Percentiles rank a stretch among this genome's conserved stretches.
These are phyloP conservation scores for Stegastes partitus DNA, from an alignment of 2,113 vertebrate genomes.

Conservation along the genomic window DNA sequence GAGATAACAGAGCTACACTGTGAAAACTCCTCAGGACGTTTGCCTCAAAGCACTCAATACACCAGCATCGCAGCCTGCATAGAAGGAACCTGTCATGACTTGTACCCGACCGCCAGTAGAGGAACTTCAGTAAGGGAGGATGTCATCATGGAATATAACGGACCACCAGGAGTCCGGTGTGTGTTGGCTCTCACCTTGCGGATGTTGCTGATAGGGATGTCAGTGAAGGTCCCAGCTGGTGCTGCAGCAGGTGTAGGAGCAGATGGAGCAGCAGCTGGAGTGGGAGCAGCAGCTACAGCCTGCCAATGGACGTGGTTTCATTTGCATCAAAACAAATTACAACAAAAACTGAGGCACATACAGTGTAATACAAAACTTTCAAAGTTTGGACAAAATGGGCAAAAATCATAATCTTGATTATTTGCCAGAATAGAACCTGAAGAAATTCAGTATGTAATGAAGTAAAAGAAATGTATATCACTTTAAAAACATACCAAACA, in stretches of 20 bases:
- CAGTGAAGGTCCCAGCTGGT: constrained; percentile 92
- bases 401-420: too few relatives aligned
- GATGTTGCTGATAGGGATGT: constrained; percentile 96
- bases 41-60: constrained; percentile 15
- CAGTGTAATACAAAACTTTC: background rate
- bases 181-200: constrained; percentile 87
- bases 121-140: background rate
- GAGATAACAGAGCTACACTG: constrained; percentile 39
- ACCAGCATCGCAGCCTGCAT: background rate
- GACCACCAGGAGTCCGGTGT: background rate
- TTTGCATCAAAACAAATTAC: constrained; percentile 5
- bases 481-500: too few relatives aligned
- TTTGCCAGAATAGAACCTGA: too few relatives aligned
- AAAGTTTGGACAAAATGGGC: too few relatives aligned
- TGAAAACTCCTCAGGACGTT: constrained; percentile 27
- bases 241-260: constrained; percentile 66
- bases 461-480: too few relatives aligned
- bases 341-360: background rate
- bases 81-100: constrained; percentile 4
- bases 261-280: constrained; percentile 69
- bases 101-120: background rate
- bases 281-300: constrained; percentile 51
- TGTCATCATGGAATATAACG: background rate
- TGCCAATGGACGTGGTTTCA: constrained; percentile 5
- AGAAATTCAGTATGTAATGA: too few relatives aligned